phyloP scores from a whole-genome alignment of 2,113 vertebrate species.

The Vanacampus margaritifer region DNA sequence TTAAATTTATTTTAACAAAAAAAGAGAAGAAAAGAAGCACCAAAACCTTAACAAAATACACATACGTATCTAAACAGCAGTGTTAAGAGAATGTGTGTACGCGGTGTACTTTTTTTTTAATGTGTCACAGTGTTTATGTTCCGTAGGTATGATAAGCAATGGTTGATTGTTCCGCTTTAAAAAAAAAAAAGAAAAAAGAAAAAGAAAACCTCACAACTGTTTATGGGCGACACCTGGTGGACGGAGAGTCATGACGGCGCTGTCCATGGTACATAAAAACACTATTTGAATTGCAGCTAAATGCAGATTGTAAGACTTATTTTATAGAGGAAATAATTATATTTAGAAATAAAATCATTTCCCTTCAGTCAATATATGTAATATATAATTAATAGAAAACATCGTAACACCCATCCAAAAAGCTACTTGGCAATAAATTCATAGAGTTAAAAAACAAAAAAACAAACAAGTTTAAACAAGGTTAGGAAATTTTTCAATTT shows the following conservation, averaged over 20 bases:
- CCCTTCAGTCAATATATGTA: background rate
- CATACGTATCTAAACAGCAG: background rate
- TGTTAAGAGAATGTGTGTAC: conserved; percentile 20
- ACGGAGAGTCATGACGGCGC: conserved; percentile 16
- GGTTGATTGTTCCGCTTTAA: background rate
- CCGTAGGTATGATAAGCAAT: conserved; percentile 4
- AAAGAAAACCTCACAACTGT: too few species aligned
- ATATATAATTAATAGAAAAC: background rate
- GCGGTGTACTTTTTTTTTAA: conserved; percentile 2
- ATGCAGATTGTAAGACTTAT: background rate
- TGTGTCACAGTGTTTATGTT: conserved; percentile 41
- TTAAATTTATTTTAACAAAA: background rate
- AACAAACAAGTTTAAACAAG: too few species aligned
- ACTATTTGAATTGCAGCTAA: background rate
- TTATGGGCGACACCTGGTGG: conserved; percentile 50
- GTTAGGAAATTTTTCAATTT: background rate
- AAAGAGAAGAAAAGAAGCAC: background rate
- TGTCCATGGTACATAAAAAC: conserved; percentile 60
- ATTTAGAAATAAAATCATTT: background rate
- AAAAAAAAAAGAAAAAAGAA: too few species aligned
- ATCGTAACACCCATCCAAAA: background rate
- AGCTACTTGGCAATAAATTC: background rate
- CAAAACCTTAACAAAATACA: background rate
- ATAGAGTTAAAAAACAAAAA: background rate
- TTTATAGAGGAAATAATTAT: too few species aligned